Evolutionary conservation across 2,113 vertebrate species (phyloP), one percentile per base, ranked within the genome.

Genomic region (Lagopus muta): DNA sequence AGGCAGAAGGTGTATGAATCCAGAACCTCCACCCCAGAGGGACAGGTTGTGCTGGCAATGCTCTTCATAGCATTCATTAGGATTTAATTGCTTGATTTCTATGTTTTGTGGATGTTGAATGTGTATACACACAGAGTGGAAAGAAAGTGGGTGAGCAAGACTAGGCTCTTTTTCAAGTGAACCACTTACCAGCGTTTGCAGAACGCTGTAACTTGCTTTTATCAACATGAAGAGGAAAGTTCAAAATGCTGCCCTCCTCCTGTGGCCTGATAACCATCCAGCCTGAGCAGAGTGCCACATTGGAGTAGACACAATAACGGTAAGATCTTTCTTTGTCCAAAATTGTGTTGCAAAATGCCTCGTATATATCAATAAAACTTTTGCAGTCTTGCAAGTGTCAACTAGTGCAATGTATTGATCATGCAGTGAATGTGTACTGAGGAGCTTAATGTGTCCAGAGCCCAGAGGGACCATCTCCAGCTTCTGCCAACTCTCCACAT

Each of bases 91-190:
- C 3, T 75, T 75, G 17, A 17, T 4, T 64, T 92, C 17, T 2
- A 5, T 22, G 5, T 47, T 82, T 73, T 36, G 72, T 38, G 67
- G 40, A 2, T 36, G 10, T 8, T 57, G 13, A 32, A 48, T 4
- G 10, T 61, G 24, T 27, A n/a, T n/a, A 11, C 21, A 10, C 1
- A 1, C 10, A 58, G 1, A 3, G 8, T 40, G 1, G 8, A 60
- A 25, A 65, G 45, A 78, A 40, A 70, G 19, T 7, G 20, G n/a
- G 10, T 9, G 66, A 86, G 34, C 8, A 57, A 55, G 16, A n/a
- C 14, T 17, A 85, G 28, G 15, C 3, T 28, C 13, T 67, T 27
- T 76, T 47, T 89, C 70, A 55, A 10, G 27, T 36, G 18, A 83
- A 48, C 6, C 16, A 38, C 13, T 67, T 48, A 30, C 13, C 65